Evolutionary conservation across 2,888 invertebrate genomes (phyloP).

Genomic region (Drosophila imparisetae): DNA sequence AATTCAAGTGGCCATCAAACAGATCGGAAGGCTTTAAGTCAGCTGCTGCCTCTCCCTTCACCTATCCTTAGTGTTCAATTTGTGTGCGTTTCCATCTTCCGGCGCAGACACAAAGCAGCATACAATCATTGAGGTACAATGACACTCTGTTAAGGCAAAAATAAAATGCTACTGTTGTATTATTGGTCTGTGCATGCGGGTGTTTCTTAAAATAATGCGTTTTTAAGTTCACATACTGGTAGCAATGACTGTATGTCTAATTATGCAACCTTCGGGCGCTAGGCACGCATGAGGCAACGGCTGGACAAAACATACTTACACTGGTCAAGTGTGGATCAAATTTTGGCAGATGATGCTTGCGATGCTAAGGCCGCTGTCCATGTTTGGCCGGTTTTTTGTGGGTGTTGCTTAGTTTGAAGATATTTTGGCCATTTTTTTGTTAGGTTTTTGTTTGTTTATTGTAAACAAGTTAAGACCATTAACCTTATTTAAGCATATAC

Average conservation of each 20-base stretch:
- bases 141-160: slow-evolving; percentile 29
- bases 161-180: slow-evolving; percentile 17
- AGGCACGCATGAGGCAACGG: slow-evolving; percentile 26
- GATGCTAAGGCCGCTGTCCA: slow-evolving; percentile 49
- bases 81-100: slow-evolving; percentile 33
- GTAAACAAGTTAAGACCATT: slow-evolving; percentile 65
- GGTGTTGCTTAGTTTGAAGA: slow-evolving; percentile 51
- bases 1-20: slow-evolving; percentile 21
- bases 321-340: slow-evolving; percentile 54
- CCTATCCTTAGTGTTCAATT: slow-evolving; percentile 1
- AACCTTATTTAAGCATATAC: slow-evolving; percentile 65
- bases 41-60: neutral
- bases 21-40: slow-evolving; percentile 1
- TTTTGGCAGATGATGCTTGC: slow-evolving; percentile 62
- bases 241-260: slow-evolving; percentile 37
- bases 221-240: slow-evolving; percentile 39
- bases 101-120: slow-evolving; percentile 28
- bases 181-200: neutral
- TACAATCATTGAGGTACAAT: slow-evolving; percentile 40
- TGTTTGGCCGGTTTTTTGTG: slow-evolving; percentile 64
- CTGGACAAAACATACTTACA: slow-evolving; percentile 22
- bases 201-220: slow-evolving; percentile 28
- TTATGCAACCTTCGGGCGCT: slow-evolving; percentile 65
- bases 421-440: slow-evolving; percentile 33
- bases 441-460: slow-evolving; percentile 56